Conservation (phyloP, 2,888 invertebrate species). For the Sphecodes monilicornis region DNA sequence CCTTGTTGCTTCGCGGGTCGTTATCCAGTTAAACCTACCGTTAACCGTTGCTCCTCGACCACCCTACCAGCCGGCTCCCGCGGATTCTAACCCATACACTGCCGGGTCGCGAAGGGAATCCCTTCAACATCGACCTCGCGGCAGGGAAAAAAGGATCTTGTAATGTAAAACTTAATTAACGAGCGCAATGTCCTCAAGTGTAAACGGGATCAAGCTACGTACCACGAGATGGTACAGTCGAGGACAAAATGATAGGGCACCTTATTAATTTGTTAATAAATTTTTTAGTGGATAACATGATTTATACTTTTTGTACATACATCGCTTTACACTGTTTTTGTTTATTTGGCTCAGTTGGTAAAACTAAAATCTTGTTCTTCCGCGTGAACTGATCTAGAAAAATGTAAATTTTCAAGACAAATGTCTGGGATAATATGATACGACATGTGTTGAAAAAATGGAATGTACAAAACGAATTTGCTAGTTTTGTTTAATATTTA, state of each 20-base stretch:
- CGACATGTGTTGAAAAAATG: too few species aligned
- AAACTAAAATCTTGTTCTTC: too few species aligned
- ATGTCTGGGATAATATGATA: too few species aligned
- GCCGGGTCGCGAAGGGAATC: slow-evolving; percentile 13
- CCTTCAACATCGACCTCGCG: neutral
- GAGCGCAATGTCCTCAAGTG: slow-evolving; percentile 26
- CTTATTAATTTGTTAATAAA: too few species aligned
- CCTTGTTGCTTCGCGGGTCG: slow-evolving; percentile 67
- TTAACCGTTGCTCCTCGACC: slow-evolving; percentile 49
- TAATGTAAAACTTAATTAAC: slow-evolving; percentile 45
- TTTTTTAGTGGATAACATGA: too few species aligned
- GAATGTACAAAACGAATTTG: too few species aligned
- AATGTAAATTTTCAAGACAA: too few species aligned
- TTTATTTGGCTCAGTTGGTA: too few species aligned
- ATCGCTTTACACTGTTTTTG: too few species aligned
- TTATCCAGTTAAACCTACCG: slow-evolving; percentile 68
- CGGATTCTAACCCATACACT: slow-evolving; percentile 3
- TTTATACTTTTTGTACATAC: too few species aligned
- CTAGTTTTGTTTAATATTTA: too few species aligned
- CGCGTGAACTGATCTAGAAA: too few species aligned
- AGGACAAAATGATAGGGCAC: neutral
- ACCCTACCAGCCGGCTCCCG: slow-evolving; percentile 2
- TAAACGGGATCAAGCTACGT: slow-evolving; percentile 20
- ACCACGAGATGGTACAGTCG: neutral
- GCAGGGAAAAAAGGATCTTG: slow-evolving; percentile 30